Conservation (phyloP, 2,888 invertebrate genomes). For the Leucoma salicis region DNA sequence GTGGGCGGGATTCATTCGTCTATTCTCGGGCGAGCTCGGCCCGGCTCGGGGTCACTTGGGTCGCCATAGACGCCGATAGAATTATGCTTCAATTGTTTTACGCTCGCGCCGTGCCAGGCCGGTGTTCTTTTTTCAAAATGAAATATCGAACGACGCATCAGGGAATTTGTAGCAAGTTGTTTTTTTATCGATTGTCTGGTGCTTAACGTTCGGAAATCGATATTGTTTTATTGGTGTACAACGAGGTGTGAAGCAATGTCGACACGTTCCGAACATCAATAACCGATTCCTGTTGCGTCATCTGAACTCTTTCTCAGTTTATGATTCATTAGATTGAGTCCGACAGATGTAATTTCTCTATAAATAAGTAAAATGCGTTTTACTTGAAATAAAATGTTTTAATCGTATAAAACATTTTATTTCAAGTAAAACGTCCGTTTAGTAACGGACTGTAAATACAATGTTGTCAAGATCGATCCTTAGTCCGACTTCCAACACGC, state of each 20-base stretch:
- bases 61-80: slow-evolving; percentile 53
- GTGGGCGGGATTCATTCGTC: slow-evolving; percentile 46
- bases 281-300: slow-evolving; percentile 37
- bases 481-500: too few relatives aligned
- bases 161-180: slow-evolving; percentile 42
- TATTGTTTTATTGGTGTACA: slow-evolving; percentile 54
- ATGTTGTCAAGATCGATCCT: too few relatives aligned
- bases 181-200: slow-evolving; percentile 43
- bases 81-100: slow-evolving; percentile 75
- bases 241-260: slow-evolving; percentile 59
- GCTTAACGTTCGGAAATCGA: slow-evolving; percentile 47
- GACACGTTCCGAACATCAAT: slow-evolving; percentile 55
- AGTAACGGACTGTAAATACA: too few relatives aligned
- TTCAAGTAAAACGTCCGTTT: too few relatives aligned
- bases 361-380: too few relatives aligned
- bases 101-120: slow-evolving; percentile 45
- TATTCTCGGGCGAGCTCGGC: slow-evolving; percentile 40
- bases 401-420: too few relatives aligned
- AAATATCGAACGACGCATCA: slow-evolving; percentile 41
- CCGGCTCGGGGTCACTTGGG: slow-evolving; percentile 36
- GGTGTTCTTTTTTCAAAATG: slow-evolving; percentile 45
- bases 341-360: slow-evolving; percentile 17
- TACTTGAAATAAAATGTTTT: too few relatives aligned
- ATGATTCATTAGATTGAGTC: slow-evolving; percentile 9
- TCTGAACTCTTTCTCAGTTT: slow-evolving; percentile 22